A percentile compares a stretch with the other conserved stretches of the same genome.
These are phyloP conservation scores for Teleogryllus oceanicus DNA, from an alignment of 2,888 invertebrate genomes.

Conservation along the genomic window DNA sequence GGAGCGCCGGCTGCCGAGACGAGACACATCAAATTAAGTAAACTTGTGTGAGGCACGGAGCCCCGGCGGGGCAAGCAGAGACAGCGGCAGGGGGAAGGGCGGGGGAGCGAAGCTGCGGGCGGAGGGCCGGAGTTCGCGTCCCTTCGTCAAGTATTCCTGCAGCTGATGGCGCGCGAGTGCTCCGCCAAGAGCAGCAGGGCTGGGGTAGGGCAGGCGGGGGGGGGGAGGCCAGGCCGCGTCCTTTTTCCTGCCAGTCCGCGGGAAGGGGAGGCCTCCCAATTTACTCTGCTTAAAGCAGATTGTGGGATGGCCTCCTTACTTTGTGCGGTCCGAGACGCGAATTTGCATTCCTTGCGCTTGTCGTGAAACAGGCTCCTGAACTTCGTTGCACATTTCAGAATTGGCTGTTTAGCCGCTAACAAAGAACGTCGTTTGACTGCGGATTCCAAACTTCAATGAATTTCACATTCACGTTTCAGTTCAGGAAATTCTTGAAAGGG, in stretches of 20 bases:
- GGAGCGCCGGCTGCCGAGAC: not conserved
- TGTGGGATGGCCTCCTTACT: not conserved
- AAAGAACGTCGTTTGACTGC: no score
- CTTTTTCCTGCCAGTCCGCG: no score
- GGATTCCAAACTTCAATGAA: no score
- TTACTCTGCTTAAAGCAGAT: not conserved
- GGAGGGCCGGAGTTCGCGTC: not conserved
- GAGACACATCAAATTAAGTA: conserved; percentile 18
- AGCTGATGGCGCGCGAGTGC: not conserved
- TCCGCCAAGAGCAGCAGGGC: not conserved
- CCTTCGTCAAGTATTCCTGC: not conserved
- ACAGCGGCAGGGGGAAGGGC: not conserved
- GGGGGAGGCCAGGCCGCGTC: not conserved
- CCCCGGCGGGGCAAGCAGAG: not conserved
- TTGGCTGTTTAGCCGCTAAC: no score
- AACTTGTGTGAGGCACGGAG: not conserved
- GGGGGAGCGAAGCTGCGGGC: not conserved
- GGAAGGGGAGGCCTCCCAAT: not conserved
- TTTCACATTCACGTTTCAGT: no score
- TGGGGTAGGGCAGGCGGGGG: not conserved
- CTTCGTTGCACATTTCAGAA: no score
- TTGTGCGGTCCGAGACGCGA: not conserved
- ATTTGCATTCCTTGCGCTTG: no score
- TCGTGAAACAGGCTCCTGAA: no score
- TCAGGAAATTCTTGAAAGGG: no score